These are phyloP conservation scores for Panurus biarmicus DNA, from an alignment of 2,113 vertebrate genomes.

Conservation along the genomic window DNA sequence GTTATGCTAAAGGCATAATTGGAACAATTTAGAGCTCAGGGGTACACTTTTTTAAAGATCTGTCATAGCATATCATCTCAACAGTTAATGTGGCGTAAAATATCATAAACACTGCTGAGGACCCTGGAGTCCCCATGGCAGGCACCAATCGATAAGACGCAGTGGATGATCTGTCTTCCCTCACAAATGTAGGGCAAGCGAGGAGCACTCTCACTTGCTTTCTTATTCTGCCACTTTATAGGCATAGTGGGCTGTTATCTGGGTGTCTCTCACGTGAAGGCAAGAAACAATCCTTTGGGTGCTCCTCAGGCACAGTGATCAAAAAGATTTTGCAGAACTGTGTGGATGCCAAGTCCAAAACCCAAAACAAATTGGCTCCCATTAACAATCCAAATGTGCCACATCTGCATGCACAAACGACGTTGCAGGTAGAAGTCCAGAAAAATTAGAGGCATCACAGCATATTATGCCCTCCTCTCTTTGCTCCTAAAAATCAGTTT, in stretches of 20 bases:
- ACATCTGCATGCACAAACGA: not conserved
- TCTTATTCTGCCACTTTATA: not conserved
- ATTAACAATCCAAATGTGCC: not conserved
- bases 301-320: not conserved
- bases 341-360: not conserved
- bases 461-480: not conserved
- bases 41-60: constrained; percentile 46
- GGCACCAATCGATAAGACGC: not conserved
- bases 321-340: not conserved
- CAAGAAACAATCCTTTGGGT: not conserved
- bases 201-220: not conserved
- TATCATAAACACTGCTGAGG: constrained; percentile 40
- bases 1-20: constrained; percentile 52
- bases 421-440: not conserved
- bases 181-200: not conserved
- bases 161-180: not conserved
- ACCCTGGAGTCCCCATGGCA: not conserved
- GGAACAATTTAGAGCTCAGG: constrained; percentile 57
- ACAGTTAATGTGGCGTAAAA: constrained; percentile 52
- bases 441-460: not conserved
- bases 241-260: not conserved
- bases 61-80: constrained; percentile 44
- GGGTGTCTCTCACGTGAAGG: not conserved
- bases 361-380: not conserved
- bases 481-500: not conserved